Conservation (phyloP, 2,113 vertebrate species). For the Centropus bengalensis region DNA sequence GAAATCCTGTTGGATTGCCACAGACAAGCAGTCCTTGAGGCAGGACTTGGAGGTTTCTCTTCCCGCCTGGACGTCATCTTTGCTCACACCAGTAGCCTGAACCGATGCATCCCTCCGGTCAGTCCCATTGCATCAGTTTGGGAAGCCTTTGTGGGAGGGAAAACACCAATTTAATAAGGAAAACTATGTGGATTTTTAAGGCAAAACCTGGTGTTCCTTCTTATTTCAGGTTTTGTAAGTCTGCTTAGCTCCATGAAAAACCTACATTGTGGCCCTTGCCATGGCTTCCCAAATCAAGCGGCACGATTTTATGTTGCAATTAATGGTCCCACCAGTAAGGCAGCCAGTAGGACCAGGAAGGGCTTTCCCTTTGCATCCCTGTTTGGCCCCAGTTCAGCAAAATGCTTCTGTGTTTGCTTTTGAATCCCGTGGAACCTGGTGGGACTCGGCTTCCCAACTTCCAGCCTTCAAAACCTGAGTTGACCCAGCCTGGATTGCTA, state of each 20-base stretch:
- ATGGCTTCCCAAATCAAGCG: neutral
- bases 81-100: fast-evolving
- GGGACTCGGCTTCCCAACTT: neutral
- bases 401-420: neutral
- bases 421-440: neutral
- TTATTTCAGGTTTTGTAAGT: neutral
- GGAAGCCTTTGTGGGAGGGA: neutral
- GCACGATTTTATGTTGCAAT: neutral
- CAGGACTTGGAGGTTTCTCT: neutral
- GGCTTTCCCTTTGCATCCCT: neutral
- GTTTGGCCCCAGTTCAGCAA: fast-evolving
- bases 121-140: fast-evolving
- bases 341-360: neutral
- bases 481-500: neutral
- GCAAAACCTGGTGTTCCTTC: neutral
- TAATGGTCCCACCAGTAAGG: neutral
- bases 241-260: neutral
- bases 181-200: neutral
- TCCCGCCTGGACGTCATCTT: fast-evolving
- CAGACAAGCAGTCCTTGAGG: neutral
- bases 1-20: neutral
- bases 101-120: fast-evolving
- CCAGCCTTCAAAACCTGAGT: neutral
- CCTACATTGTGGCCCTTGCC: fast-evolving
- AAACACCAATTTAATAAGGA: neutral